phyloP scores from a whole-genome alignment of 1,140 invertebrate species.

The Drosophila baimaii region DNA sequence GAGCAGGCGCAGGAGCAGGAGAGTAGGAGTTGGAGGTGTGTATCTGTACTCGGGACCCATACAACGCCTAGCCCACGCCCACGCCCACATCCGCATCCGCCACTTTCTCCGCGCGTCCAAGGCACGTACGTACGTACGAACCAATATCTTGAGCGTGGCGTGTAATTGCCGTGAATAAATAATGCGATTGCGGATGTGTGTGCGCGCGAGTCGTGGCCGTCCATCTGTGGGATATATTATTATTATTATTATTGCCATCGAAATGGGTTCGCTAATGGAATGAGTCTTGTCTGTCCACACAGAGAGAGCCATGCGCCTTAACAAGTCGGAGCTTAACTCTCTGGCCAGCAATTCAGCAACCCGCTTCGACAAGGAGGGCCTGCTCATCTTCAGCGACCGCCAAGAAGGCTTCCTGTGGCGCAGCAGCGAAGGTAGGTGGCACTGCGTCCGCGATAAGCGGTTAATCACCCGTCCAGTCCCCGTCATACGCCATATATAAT shows the following conservation, averaged over 20 bases:
- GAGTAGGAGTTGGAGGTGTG: conserved; percentile 34
- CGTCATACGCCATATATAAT: not conserved
- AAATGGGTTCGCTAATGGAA: conserved; percentile 18
- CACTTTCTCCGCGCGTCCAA: conserved; percentile 7
- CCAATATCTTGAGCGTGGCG: conserved; percentile 25
- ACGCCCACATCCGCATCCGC: conserved; percentile 7
- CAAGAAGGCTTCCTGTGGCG: conserved; percentile 96
- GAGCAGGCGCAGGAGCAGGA: conserved; percentile 14
- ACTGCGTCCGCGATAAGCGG: not conserved
- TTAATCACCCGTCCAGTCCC: not conserved
- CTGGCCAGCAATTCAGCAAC: conserved; percentile 93
- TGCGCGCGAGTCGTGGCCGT: conserved; percentile 8
- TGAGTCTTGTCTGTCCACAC: not conserved
- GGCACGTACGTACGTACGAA: conserved; percentile 9
- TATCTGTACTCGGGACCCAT: conserved; percentile 25
- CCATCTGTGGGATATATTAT: conserved; percentile 33
- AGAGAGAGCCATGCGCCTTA: conserved; percentile 91
- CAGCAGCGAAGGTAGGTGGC: conserved; percentile 93
- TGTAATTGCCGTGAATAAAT: conserved; percentile 39
- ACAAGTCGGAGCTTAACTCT: conserved; percentile 93
- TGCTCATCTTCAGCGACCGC: conserved; percentile 93
- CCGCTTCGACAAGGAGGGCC: conserved; percentile 96
- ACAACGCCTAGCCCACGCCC: conserved; percentile 16
- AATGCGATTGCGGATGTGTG: conserved; percentile 19
- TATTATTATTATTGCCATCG: not conserved